Percentiles rank a stretch among this genome's conserved stretches.
phyloP scores from a whole-genome alignment of 2,113 vertebrate species.

The Oplegnathus fasciatus region DNA sequence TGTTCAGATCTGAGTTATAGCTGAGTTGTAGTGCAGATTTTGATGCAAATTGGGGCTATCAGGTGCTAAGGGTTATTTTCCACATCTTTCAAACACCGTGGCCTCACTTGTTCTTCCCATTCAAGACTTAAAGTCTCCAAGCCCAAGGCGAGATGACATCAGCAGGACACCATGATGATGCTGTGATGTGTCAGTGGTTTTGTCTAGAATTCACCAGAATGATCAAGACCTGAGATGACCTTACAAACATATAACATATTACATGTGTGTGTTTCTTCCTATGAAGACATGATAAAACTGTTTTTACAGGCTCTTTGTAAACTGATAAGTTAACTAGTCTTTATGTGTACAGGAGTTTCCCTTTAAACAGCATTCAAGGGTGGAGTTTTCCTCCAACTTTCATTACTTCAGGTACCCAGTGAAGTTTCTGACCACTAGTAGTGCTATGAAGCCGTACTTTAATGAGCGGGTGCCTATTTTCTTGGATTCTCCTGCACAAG shows the following conservation, averaged over 20 bases:
- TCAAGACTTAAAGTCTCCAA: background rate
- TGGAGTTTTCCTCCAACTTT: background rate
- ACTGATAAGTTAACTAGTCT: background rate
- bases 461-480: too few relatives aligned
- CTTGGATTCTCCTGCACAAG: too few relatives aligned
- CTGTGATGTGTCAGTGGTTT: background rate
- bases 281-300: too few relatives aligned
- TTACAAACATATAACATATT: too few relatives aligned
- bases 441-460: too few relatives aligned
- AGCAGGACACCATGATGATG: background rate
- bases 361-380: background rate
- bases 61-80: too few relatives aligned
- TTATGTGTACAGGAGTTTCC: background rate
- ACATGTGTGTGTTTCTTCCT: too few relatives aligned
- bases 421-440: too few relatives aligned
- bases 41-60: too few relatives aligned
- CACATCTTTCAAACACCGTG: background rate
- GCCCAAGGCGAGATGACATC: background rate
- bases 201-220: background rate
- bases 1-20: too few relatives aligned
- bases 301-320: background rate
- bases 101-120: background rate
- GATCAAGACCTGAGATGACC: too few relatives aligned
- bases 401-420: background rate
- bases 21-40: too few relatives aligned